phyloP scores from a whole-genome alignment of 92 coral and sea anemone species.

The Porites lobata region DNA sequence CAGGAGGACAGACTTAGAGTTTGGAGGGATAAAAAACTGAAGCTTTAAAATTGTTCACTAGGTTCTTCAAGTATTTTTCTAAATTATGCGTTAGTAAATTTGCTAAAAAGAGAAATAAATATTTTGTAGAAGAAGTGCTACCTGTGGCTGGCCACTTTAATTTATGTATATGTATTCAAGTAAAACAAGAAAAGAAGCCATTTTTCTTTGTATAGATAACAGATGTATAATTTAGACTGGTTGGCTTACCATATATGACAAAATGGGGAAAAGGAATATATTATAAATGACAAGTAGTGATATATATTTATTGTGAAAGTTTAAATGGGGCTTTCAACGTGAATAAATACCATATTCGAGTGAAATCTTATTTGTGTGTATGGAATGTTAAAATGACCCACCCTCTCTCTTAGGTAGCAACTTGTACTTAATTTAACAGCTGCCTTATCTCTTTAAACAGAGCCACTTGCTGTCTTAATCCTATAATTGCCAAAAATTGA shows the following conservation, averaged over 20 bases:
- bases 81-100: background rate
- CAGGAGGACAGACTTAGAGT: no score
- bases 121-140: background rate
- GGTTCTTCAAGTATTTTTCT: background rate
- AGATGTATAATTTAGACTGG: background rate
- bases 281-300: background rate
- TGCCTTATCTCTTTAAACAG: no score
- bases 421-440: no score
- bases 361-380: no score
- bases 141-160: slow-evolving; percentile 51
- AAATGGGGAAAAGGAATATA: background rate
- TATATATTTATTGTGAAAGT: slow-evolving; percentile 8
- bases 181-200: background rate
- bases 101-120: background rate
- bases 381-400: no score
- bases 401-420: no score
- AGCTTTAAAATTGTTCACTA: background rate
- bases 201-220: background rate
- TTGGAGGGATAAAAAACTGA: no score
- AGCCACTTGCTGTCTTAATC: no score
- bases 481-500: no score
- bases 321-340: background rate
- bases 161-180: no score
- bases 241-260: background rate
- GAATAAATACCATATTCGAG: background rate